A percentile compares a stretch with the other conserved stretches of the same genome.
These are phyloP conservation scores for Gymnoscelis rufifasciata DNA, from an alignment of 2,888 invertebrate species.

Conservation along the genomic window DNA sequence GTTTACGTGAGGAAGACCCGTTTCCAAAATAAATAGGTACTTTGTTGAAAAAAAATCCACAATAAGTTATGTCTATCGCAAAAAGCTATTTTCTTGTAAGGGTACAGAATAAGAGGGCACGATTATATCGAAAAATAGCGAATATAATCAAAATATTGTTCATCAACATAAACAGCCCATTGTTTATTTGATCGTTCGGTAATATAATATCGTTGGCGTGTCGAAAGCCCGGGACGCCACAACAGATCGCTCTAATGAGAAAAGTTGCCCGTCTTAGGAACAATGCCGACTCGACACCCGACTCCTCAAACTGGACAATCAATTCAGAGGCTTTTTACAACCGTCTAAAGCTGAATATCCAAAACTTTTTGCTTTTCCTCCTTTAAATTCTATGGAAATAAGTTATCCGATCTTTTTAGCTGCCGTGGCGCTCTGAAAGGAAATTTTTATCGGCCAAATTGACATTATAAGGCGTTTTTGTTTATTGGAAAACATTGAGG, in stretches of 20 bases:
- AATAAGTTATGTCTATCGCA: too few relatives aligned
- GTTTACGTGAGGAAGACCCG: too few relatives aligned
- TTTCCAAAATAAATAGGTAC: too few relatives aligned
- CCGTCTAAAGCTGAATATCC: conserved; percentile 37
- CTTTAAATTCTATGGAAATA: conserved; percentile 44
- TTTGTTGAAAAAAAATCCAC: too few relatives aligned
- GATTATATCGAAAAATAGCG: background rate
- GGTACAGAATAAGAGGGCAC: too few relatives aligned
- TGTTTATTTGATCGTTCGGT: conserved; percentile 41
- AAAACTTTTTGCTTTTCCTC: conserved; percentile 52
- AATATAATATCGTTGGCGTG: conserved; percentile 53
- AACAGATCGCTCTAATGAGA: conserved; percentile 72
- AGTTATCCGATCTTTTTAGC: conserved; percentile 41
- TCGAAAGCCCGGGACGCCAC: conserved; percentile 48
- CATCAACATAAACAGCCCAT: conserved; percentile 26
- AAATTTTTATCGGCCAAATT: conserved; percentile 17
- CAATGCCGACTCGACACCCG: conserved; percentile 63
- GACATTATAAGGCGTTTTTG: conserved; percentile 11
- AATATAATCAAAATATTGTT: conserved; percentile 4
- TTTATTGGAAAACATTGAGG: conserved; percentile 2
- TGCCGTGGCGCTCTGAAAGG: conserved; percentile 15
- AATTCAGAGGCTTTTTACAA: conserved; percentile 68
- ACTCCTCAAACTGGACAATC: conserved; percentile 69
- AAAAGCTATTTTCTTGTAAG: too few relatives aligned
- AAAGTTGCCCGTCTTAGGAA: conserved; percentile 68